Base-by-base conservation (phyloP, 2,888 invertebrate genomes). In the Scrobipalpa costella region DNA sequence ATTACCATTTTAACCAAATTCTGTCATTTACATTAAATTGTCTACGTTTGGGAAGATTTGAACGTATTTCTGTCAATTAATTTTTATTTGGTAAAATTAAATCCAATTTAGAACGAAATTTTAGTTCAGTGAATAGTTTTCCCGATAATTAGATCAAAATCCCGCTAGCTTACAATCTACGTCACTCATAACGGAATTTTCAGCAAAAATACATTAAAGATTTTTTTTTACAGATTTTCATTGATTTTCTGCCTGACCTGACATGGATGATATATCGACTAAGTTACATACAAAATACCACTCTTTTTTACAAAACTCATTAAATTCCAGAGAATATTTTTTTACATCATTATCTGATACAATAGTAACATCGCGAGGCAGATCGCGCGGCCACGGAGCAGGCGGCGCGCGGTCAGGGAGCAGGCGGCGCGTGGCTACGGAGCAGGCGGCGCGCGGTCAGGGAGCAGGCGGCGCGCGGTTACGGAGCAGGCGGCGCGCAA, bases 1-100 rank as follows among this genome's bases (percentile, higher is more conserved):
- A 47, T n/a, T 61, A 61, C 61, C 61, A 61, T 15, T 27, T 38
- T 15, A 47, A 8, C 61, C 61, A 61, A 47, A 61, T 34, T n/a
- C 7, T 15, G 15, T 61, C 61, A 8, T 34, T 34, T 0, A 61
- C 17, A 1, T 8, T 17, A 34, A 61, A 61, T 6, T 34, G 15
- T 49, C 61, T 57, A 52, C 9, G 6, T 11, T 44, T 44, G 1
- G 1, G 6, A 2, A 15, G 7, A 11, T 38, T 38, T 38, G 2
- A 27, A 2, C 5, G 27, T 27, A 3, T 27, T 27, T 36, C 7
- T 7, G 36, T 5, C 36, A 34, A 3, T 8, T 40, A 7, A 40
- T 6, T 40, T 40, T 44, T 15, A 15, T n/a, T 44, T 2, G 44
- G 44, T 44, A 44, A 15, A 5, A 44, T 7, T 44, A 44, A 44